These are phyloP conservation scores for Melipona bicolor DNA, from an alignment of 2,888 invertebrate species.

Conservation along the genomic window DNA sequence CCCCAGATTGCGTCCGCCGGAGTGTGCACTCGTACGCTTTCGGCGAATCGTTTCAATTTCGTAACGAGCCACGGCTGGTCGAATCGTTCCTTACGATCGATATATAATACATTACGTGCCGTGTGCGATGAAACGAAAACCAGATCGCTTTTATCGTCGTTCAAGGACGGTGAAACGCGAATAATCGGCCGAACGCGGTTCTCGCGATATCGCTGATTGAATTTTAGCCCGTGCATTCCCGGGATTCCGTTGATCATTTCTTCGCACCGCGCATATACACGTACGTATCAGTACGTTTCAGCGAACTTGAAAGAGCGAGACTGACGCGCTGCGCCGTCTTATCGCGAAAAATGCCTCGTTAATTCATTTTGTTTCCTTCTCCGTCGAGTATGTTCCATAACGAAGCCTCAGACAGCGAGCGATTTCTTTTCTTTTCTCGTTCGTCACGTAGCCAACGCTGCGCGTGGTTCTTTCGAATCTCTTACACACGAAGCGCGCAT, in stretches of 20 bases:
- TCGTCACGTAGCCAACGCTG: conserved; percentile 55
- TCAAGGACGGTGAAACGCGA: neutral
- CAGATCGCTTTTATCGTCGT: conserved; percentile 3
- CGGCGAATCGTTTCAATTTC: conserved; percentile 32
- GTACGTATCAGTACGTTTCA: neutral
- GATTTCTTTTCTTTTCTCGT: conserved; percentile 18
- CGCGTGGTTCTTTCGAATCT: conserved; percentile 43
- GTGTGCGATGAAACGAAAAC: neutral
- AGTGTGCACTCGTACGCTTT: conserved; percentile 18
- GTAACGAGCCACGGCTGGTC: neutral
- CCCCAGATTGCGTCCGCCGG: conserved; percentile 30
- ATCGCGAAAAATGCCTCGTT: conserved; percentile 27
- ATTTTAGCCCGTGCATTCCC: too few species aligned
- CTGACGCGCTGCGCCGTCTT: conserved; percentile 8
- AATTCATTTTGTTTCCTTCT: conserved; percentile 22
- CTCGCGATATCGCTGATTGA: too few species aligned
- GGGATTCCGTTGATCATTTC: neutral
- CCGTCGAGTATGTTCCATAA: conserved; percentile 33
- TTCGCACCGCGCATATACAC: neutral
- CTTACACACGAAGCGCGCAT: conserved; percentile 53
- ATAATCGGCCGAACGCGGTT: neutral
- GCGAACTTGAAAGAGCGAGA: neutral
- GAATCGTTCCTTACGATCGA: neutral
- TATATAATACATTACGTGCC: neutral
- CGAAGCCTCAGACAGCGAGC: conserved; percentile 50